Conservation (phyloP, 2,113 vertebrate genomes). For the Passerina amoena region DNA sequence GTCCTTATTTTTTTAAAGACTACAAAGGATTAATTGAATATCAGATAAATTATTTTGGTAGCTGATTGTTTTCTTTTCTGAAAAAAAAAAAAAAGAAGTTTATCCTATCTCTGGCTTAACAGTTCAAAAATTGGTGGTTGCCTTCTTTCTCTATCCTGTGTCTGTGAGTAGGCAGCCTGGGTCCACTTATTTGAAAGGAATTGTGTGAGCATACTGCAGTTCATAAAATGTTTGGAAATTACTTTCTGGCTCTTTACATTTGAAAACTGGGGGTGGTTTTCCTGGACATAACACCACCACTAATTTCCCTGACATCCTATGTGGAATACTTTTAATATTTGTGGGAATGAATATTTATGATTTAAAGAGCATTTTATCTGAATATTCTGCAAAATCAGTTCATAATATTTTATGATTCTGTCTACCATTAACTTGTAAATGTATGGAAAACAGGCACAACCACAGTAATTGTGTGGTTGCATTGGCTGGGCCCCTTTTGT, state of each 20-base stretch:
- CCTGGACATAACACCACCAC: not conserved
- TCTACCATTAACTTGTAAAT: not conserved
- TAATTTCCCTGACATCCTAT: not conserved
- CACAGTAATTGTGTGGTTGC: not conserved
- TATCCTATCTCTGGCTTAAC: not conserved
- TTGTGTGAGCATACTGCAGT: not conserved
- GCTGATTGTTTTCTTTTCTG: not conserved
- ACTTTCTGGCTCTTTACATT: not conserved
- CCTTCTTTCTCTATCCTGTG: not conserved
- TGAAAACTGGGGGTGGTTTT: not conserved
- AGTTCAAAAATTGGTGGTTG: not conserved
- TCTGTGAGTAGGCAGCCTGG: not conserved
- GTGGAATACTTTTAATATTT: not conserved
- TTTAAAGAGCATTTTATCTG: not conserved
- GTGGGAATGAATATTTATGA: not conserved
- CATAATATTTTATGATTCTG: not conserved
- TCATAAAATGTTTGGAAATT: not conserved
- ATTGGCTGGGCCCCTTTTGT: not conserved
- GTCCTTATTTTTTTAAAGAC: not conserved
- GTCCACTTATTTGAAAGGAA: not conserved
- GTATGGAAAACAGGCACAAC: not conserved
- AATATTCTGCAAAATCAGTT: not conserved
- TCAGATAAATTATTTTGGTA: not conserved
- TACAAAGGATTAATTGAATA: not conserved
- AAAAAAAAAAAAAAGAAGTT: not conserved